Percentiles rank a stretch among this genome's conserved stretches.
Conservation (phyloP, 1,140 invertebrate genomes). For the Cydia splendana region DNA sequence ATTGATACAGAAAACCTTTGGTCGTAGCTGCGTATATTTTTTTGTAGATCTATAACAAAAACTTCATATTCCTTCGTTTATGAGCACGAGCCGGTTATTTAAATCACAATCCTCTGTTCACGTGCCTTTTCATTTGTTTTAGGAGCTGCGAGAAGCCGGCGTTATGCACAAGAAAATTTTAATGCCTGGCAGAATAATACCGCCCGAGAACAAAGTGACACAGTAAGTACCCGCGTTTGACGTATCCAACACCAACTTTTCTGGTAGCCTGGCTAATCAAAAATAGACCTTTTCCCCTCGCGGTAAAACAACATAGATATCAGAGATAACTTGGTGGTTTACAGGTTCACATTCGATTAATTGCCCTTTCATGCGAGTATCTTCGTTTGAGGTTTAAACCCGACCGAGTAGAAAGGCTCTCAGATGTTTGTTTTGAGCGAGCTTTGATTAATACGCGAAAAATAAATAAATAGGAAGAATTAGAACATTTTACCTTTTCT, state of each 20-base stretch:
- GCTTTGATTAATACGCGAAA: background rate
- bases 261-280: conserved; percentile 5
- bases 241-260: conserved; percentile 3
- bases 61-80: too few relatives aligned
- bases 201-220: conserved; percentile 56
- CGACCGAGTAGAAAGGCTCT: conserved; percentile 38
- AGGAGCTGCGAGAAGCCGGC: conserved; percentile 58
- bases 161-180: conserved; percentile 68
- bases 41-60: too few relatives aligned
- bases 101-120: background rate
- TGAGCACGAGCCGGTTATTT: too few relatives aligned
- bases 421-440: conserved; percentile 33
- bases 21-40: too few relatives aligned
- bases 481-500: background rate
- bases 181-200: conserved; percentile 65
- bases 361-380: conserved; percentile 37
- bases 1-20: too few relatives aligned
- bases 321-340: background rate
- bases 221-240: conserved; percentile 53
- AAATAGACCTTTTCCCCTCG: background rate
- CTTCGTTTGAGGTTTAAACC: conserved; percentile 32
- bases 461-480: background rate
- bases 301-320: background rate
- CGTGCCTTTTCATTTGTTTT: conserved; percentile 47
- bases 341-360: conserved; percentile 43